These are phyloP conservation scores for Patiria miniata DNA, from an alignment of 35 echinoderm and acorn worm species.

Conservation along the genomic window DNA sequence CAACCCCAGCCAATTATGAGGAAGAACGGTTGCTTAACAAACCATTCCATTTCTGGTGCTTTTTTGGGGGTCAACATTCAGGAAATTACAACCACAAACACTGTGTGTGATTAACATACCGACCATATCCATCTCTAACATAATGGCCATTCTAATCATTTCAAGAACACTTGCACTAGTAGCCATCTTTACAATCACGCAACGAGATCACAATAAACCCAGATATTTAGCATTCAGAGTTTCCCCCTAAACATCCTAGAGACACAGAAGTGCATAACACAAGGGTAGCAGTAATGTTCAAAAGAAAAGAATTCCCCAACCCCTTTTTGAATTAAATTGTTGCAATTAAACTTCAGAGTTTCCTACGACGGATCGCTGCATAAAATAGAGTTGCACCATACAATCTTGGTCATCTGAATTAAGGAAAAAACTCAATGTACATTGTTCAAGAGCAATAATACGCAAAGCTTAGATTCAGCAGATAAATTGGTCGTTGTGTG, in stretches of 20 bases:
- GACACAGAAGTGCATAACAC: background rate
- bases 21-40: no score
- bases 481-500: slow-evolving; percentile 17
- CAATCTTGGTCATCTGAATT: background rate
- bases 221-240: slow-evolving; percentile 2
- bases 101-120: no score
- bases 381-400: slow-evolving; percentile 18
- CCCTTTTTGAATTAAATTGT: background rate
- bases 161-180: no score
- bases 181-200: no score
- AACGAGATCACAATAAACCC: background rate
- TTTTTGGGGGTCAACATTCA: no score
- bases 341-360: background rate
- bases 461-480: background rate
- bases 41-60: no score
- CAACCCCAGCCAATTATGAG: no score
- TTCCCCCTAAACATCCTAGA: background rate
- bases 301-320: background rate
- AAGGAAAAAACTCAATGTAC: background rate
- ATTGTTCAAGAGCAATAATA: slow-evolving; percentile 22
- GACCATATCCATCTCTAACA: no score
- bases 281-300: background rate
- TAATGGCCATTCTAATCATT: no score
- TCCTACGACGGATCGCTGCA: background rate
- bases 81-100: no score